phyloP scores from a whole-genome alignment of 1,140 invertebrate species.

The Nephila pilipes region DNA sequence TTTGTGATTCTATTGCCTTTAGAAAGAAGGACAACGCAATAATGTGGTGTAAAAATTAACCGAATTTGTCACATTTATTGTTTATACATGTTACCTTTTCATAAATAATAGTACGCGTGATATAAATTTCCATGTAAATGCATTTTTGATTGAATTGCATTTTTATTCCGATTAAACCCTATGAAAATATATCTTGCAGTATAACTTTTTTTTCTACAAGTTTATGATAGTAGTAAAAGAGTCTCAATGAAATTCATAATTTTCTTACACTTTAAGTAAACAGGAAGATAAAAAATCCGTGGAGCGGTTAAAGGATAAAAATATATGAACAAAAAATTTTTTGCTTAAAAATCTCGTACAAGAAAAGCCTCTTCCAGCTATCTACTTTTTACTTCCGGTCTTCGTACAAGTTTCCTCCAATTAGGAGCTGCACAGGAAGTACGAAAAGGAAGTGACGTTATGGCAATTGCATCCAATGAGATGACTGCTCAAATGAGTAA shows the following conservation, averaged over 20 bases:
- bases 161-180: no score
- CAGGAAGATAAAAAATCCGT: not conserved
- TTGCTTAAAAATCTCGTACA: constrained; percentile 1
- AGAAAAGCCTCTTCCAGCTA: constrained; percentile 41
- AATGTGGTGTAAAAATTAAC: no score
- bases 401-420: constrained; percentile 49
- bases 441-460: constrained; percentile 33
- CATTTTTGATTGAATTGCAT: no score
- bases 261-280: not conserved
- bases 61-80: no score
- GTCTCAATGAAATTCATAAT: not conserved
- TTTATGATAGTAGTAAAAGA: no score
- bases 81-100: no score
- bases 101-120: no score
- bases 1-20: no score
- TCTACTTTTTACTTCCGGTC: constrained; percentile 34
- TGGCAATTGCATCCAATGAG: constrained; percentile 56
- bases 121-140: no score
- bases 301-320: not conserved
- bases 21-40: no score
- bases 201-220: no score
- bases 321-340: not conserved
- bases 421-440: constrained; percentile 64
- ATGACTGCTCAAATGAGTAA: constrained; percentile 15
- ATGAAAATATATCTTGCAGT: no score